Percentiles rank a stretch among this genome's conserved stretches.
phyloP scores from a whole-genome alignment of 2,797 vertebrate species.

The Cynodonichthys magdalenae region DNA sequence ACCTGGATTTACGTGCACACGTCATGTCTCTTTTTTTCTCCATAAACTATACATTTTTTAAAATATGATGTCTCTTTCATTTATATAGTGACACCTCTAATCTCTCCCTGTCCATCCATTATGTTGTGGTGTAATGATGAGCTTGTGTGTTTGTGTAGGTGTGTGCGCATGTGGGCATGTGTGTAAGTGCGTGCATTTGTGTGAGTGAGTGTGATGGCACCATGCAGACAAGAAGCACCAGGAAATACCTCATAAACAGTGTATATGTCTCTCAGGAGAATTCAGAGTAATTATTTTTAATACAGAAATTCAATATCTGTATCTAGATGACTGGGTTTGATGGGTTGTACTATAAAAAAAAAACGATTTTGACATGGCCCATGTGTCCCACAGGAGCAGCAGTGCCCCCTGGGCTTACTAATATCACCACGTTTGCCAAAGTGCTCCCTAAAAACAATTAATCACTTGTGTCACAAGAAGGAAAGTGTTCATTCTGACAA shows the following conservation, averaged over 20 bases:
- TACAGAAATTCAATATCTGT: too few species aligned
- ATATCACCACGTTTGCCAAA: not conserved
- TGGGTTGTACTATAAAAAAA: constrained; percentile 44
- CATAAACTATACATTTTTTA: too few species aligned
- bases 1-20: too few species aligned
- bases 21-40: too few species aligned
- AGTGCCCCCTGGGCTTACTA: constrained; percentile 21
- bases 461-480: constrained; percentile 61
- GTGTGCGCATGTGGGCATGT: not conserved
- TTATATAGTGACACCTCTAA: not conserved
- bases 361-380: constrained; percentile 25
- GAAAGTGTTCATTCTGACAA: constrained; percentile 42
- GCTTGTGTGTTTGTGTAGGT: too few species aligned
- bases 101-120: not conserved
- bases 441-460: constrained; percentile 37
- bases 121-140: not conserved
- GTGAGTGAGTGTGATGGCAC: too few species aligned
- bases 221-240: too few species aligned
- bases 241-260: too few species aligned
- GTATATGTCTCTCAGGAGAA: not conserved
- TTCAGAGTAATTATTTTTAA: constrained; percentile 12
- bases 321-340: constrained; percentile 6
- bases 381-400: constrained; percentile 22
- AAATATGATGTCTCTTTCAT: not conserved
- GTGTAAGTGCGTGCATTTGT: too few species aligned